Evolutionary conservation across 2,113 vertebrate species (phyloP), one percentile per base, ranked within the genome.

Genomic region (Nothoprocta perdicaria): DNA sequence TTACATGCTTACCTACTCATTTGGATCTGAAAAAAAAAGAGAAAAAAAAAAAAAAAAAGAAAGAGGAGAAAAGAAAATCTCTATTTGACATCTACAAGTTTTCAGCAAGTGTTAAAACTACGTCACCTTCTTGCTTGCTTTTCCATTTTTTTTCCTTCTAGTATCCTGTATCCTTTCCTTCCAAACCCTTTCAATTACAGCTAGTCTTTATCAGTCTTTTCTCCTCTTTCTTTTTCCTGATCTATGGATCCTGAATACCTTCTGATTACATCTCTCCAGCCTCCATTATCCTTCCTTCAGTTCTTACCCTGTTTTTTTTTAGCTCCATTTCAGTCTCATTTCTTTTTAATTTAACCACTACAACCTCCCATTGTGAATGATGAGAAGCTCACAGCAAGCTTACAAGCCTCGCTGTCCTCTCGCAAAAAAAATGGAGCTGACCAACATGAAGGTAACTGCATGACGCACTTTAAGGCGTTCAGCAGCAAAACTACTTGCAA

Each of bases 11-110:
- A n/a, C n/a, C 9, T 29, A 14, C 11, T 61, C 41, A 38, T 5
- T 61, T 69, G 0, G 24, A 4, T 21, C 66, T 15, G 13, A 5
- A 27, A 9, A 45, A 23, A 19, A 16, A 4, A 9, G 17, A 10
- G 31, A 6, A 18, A 26, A 45, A 23, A 15, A 16, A 4, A 9
- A 22, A 10, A 38, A 6, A 12, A 53, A 53, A 52, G 50, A 53
- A 53, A 53, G 26, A 27, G 26, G 26, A 29, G 14, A 8, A 29
- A 10, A 18, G 50, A 3, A 12, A 1, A 13, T 21, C 18, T 38
- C 35, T 35, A 45, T 57, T 52, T 82, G 7, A 8, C 5, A 41
- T 18, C 43, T 84, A n/a, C 18, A 77, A 48, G 52, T 55, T 53
- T 62, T 38, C 33, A 78, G 26, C 18, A 45, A 53, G 7, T 3